phyloP scores from a whole-genome alignment of 2,888 invertebrate genomes.

The Tubulanus polymorphus region DNA sequence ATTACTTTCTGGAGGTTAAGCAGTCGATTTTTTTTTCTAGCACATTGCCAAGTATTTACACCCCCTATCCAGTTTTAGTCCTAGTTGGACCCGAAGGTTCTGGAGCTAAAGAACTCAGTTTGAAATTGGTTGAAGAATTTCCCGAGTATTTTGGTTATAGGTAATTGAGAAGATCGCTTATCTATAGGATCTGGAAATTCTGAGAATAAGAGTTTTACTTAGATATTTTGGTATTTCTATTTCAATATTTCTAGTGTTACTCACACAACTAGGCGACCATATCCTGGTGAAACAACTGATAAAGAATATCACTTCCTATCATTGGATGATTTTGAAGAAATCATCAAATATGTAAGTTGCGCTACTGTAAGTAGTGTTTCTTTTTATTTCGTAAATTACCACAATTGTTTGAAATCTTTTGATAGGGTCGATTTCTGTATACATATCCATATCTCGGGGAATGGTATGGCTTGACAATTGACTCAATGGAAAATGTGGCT shows the following conservation, averaged over 20 bases:
- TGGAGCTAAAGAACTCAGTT: constrained; percentile 47
- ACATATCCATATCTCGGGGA: constrained; percentile 43
- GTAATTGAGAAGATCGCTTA: constrained; percentile 28
- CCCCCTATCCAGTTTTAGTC: constrained; percentile 53
- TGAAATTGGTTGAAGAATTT: constrained; percentile 51
- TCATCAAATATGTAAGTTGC: constrained; percentile 42
- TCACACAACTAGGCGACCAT: constrained; percentile 44
- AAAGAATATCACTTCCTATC: constrained; percentile 47
- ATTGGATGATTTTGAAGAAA: constrained; percentile 47
- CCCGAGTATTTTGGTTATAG: constrained; percentile 53
- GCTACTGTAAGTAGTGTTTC: not conserved
- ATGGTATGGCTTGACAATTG: constrained; percentile 50
- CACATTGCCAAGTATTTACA: constrained; percentile 50
- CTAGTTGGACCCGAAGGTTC: constrained; percentile 53
- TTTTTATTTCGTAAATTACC: not conserved
- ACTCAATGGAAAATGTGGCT: constrained; percentile 49
- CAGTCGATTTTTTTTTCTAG: constrained; percentile 27
- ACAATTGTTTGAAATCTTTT: constrained; percentile 8
- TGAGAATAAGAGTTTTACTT: constrained; percentile 1
- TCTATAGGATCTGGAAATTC: no score
- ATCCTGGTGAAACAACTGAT: constrained; percentile 37
- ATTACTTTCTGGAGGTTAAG: no score
- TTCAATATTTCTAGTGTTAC: constrained; percentile 28
- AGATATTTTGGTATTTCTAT: not conserved
- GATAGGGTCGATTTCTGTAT: constrained; percentile 49